Base-by-base conservation (phyloP, 2,888 invertebrate genomes). In the Drosophila buzzatii region DNA sequence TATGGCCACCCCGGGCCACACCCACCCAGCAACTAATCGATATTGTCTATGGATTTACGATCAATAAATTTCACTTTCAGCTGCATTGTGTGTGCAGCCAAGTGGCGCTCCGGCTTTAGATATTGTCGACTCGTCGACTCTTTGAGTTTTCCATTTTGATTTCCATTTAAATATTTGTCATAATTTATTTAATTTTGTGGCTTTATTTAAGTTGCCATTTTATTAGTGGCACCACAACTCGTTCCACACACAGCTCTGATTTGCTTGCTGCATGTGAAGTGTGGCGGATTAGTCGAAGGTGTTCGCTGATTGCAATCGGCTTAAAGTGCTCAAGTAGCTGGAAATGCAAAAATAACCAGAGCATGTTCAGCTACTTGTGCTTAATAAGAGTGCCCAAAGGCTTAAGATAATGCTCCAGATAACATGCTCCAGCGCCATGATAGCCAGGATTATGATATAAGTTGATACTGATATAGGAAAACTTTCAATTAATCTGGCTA, bases 31-130 rank as follows among this genome's bases (percentile, higher is more conserved):
- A 83, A 82, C 88, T 89, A 85, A 85, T 85, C 89, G 85, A 85
- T 85, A 89, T 85, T 89, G 85, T 82, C 80, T 85, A 79, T 58
- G 61, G 76, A 87, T 85, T 85, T 85, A 85, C 72, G 85, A 76
- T 49, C 88, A 77, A 85, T 85, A 85, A 85, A 85, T 85, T 85
- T 85, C 85, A 85, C 85, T 85, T 87, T 85, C 88, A 70, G 85
- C 73, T 83, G 83, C 71, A 80, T 79, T 80, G 62, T 66, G 18
- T 68, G 42, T 68, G 66, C 64, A 64, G 62, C 71, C 70, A 70
- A 71, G 80, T 80, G 81, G 78, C 78, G 79, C 81, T 73, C 47
- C 49, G 27, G 59, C 62, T 47, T 49, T 55, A 57, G 65, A 64
- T 67, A 66, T 39, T 20, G 18, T 8, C 51, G 35, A 39, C 41